A percentile compares a stretch with the other conserved stretches of the same genome.
Conservation (phyloP, 2,113 vertebrate genomes). For the Tursiops truncatus region DNA sequence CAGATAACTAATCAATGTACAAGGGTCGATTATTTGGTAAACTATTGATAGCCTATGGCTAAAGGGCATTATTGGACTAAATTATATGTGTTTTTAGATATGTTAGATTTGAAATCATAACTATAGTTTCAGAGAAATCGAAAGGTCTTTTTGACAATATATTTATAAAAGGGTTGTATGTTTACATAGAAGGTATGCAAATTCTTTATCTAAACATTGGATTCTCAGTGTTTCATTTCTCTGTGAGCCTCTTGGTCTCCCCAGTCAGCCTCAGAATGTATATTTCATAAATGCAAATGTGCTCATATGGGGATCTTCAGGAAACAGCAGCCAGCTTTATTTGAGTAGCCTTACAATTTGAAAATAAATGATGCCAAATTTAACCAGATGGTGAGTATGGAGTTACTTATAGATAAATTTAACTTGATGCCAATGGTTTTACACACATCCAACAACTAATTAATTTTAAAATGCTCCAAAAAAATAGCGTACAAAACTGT, state of each 20-base stretch:
- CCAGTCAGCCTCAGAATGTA: not conserved
- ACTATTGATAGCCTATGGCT: not conserved
- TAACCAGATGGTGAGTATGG: constrained; percentile 49
- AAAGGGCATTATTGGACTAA: constrained; percentile 19
- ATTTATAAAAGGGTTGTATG: not conserved
- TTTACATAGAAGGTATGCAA: not conserved
- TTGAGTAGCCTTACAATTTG: not conserved
- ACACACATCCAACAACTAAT: constrained; percentile 22
- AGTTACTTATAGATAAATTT: constrained; percentile 55
- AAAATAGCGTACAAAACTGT: not conserved
- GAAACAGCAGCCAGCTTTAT: not conserved
- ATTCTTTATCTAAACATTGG: not conserved
- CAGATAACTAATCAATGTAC: constrained; percentile 48
- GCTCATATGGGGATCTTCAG: not conserved
- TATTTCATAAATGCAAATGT: not conserved
- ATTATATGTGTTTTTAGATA: constrained; percentile 34
- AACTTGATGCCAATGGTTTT: constrained; percentile 42
- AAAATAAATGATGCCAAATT: constrained; percentile 31
- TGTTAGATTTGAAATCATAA: constrained; percentile 57
- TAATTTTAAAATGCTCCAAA: constrained; percentile 39
- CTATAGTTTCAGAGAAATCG: not conserved
- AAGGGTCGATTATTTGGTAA: constrained; percentile 51
- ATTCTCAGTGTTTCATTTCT: not conserved
- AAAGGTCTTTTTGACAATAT: constrained; percentile 24
- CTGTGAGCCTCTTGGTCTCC: not conserved